Base-by-base conservation (phyloP, 2,113 vertebrate genomes). In the Pipa parva region DNA sequence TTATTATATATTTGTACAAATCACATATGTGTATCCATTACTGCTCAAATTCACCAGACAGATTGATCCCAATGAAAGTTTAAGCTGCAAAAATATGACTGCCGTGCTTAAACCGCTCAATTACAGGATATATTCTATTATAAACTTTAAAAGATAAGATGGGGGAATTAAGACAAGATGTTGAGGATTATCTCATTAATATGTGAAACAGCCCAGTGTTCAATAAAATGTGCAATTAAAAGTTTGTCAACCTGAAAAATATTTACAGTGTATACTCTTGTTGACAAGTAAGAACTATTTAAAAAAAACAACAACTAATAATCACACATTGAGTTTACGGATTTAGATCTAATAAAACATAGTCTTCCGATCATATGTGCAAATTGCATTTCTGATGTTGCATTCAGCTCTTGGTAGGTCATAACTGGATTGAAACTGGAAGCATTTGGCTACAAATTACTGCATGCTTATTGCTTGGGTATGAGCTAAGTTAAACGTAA, bases 391-490 rank as follows among this genome's bases (percentile, higher is more conserved):
- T 78, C 67, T 76, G 75, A 72, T 81, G 72, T 76, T 74, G 84
- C 80, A 85, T 80, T 91, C 84, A 87, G 86, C 76, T 81, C 83
- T 87, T 81, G 86, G 73, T 79, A 78, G 68, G 84, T 82, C 84
- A 81, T 79, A 79, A 84, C 79, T 85, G 83, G 88, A 89, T 85
- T 91, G 90, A 72, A 81, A 73, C 2, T 79, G 87, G 87, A 93
- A 89, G 89, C 88, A 87, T 85, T 82, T 88, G 87, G 92, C 90
- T 89, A 88, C 79, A 79, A 87, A 87, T 88, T 82, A 87, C 81
- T 83, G 87, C 93, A 95, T 95, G 92, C 93, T 97, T 98, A 97
- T 97, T 98, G 94, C 94, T 90, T n/a, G 90, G 83, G 90, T 92
- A 84, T 93, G 85, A 90, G 89, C 86, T 87, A 89, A 88, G 86